Evolutionary conservation across 2,888 invertebrate species (phyloP), one percentile per base, ranked within the genome.

Genomic region (Seladonia tumulorum): DNA sequence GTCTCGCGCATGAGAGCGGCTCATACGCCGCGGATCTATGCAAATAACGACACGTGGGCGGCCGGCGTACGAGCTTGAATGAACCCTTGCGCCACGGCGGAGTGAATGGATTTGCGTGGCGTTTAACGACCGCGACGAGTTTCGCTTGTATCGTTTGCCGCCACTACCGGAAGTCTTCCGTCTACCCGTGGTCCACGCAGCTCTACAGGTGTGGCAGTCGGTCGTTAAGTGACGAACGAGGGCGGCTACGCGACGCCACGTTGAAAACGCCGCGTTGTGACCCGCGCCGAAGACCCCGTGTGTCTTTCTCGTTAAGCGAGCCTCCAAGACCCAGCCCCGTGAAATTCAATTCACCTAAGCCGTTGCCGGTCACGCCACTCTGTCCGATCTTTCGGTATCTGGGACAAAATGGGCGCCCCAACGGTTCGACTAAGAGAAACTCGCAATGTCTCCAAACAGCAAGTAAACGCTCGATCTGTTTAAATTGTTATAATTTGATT

Each of bases 41-140:
- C 90, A 89, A 90, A 92, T 92, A 91, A 87, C 83, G 87, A 88
- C 88, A 90, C 91, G 92, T 92, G 90, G 92, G 92, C 92, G 92
- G 82, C 77, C 87, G 84, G 87, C 86, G 87, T 88, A 89, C 89
- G 85, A 84, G 87, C 90, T 89, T 92, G 92, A 92, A 92, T 92
- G 92, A 92, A 92, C 92, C 92, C 90, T 92, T 92, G 92, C 91
- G 91, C 92, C 92, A 92, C 89, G 89, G 53, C 86, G 83, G 88
- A 90, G 92, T 92, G 92, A 92, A 92, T 92, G 92, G 91, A 92
- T 92, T 85, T 86, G 86, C 89, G 84, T 86, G 86, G 83, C 89
- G 89, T 89, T 89, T 90, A 90, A 90, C 88, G 88, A 80, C 86
- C 88, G 82, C 89, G 88, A 87, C 89, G 90, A 88, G 86, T 87